Conservation (phyloP, 2,888 invertebrate species). For the Halocaridina rubra region DNA sequence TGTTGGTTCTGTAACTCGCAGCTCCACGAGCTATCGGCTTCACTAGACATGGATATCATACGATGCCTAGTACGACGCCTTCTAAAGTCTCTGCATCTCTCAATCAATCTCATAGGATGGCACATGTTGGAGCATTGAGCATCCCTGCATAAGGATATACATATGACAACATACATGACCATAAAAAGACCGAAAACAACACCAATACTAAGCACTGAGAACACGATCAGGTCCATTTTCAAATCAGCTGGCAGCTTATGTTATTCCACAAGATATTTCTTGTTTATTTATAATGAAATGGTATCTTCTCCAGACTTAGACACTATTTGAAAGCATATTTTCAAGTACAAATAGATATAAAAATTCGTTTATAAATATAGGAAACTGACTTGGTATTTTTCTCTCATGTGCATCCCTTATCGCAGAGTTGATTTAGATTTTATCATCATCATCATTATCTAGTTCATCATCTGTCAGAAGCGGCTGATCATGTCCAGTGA, state of each 20-base stretch:
- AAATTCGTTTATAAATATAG: no score
- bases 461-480: not conserved
- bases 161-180: constrained; percentile 21
- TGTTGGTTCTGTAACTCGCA: not conserved
- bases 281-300: no score
- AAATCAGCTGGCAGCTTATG: not conserved
- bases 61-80: not conserved
- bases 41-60: not conserved
- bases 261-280: no score
- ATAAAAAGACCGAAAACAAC: constrained; percentile 3
- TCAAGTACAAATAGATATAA: no score
- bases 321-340: no score
- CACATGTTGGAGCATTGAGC: not conserved
- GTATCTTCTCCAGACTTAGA: no score
- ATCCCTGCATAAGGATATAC: not conserved
- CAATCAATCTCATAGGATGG: not conserved
- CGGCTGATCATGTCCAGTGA: not conserved
- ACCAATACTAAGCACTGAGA: not conserved
- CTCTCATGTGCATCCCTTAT: no score
- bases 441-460: not conserved
- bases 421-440: no score
- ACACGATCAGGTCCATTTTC: constrained; percentile 13
- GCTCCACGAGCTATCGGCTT: not conserved
- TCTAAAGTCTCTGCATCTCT: not conserved
- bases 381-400: no score